Percentiles rank a stretch among this genome's conserved stretches.
phyloP scores from a whole-genome alignment of 1,140 invertebrate genomes.

The Scaptodrosophila lebanonensis region DNA sequence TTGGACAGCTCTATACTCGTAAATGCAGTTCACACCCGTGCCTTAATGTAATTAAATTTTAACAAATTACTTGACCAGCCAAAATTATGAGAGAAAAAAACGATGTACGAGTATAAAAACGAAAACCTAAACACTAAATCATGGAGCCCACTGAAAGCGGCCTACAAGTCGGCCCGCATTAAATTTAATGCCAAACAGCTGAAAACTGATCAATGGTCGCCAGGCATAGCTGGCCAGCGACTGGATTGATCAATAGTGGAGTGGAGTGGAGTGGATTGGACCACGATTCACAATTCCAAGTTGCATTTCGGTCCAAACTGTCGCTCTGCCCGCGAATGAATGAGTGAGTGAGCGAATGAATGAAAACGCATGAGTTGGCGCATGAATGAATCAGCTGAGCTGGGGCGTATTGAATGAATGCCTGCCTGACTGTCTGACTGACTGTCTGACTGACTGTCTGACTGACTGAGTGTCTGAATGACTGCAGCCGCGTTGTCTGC shows the following conservation, averaged over 20 bases:
- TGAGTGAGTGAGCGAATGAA: conserved; percentile 19
- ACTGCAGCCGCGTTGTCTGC: conserved; percentile 55
- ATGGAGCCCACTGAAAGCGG: conserved; percentile 25
- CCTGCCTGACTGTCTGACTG: not conserved
- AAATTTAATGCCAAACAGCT: conserved; percentile 4
- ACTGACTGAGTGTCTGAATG: conserved; percentile 8
- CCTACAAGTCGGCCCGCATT: conserved; percentile 50
- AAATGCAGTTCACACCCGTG: conserved; percentile 27
- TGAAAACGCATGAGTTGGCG: conserved; percentile 43
- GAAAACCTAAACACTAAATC: conserved; percentile 42
- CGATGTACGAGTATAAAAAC: too few species aligned
- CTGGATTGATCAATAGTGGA: too few species aligned
- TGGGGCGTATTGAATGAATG: conserved; percentile 53
- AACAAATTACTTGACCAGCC: conserved; percentile 32
- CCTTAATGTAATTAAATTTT: conserved; percentile 29
- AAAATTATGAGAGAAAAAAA: too few species aligned
- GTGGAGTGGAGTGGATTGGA: conserved; percentile 25
- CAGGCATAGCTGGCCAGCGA: conserved; percentile 44
- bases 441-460: too few species aligned
- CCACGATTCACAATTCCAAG: too few species aligned
- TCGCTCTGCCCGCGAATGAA: conserved; percentile 41
- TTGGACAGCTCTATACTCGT: conserved; percentile 15
- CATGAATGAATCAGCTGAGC: conserved; percentile 61
- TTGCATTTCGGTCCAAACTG: conserved; percentile 50
- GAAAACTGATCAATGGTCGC: conserved; percentile 50